Evolutionary conservation across 2,113 vertebrate genomes (phyloP).

Genomic region (Sinocyclocheilus grahami): DNA sequence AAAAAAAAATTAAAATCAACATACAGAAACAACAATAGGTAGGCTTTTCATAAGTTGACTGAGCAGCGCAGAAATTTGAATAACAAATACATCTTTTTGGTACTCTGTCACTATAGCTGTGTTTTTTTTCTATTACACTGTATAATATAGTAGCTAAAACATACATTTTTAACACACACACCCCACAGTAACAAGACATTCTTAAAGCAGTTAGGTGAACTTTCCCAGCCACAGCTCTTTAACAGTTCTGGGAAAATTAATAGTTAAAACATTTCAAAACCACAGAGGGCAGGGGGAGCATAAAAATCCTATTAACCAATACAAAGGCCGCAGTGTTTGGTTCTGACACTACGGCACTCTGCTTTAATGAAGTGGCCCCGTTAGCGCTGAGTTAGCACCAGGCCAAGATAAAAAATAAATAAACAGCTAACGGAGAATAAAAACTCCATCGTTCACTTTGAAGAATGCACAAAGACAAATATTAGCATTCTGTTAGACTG

Average conservation of each 20-base stretch:
- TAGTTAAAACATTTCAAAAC: constrained; percentile 66
- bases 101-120: not conserved
- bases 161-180: not conserved
- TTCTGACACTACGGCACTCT: constrained; percentile 57
- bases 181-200: constrained; percentile 49
- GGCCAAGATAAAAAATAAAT: constrained; percentile 42
- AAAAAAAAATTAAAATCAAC: not conserved
- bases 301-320: constrained; percentile 75
- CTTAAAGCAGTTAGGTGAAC: constrained; percentile 53
- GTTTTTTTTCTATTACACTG: not conserved
- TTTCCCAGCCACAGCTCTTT: constrained; percentile 59
- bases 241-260: constrained; percentile 66
- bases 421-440: constrained; percentile 35
- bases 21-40: not conserved
- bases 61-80: not conserved
- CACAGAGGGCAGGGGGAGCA: constrained; percentile 61
- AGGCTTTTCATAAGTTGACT: not conserved
- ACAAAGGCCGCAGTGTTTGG: constrained; percentile 73
- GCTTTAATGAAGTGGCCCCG: constrained; percentile 57
- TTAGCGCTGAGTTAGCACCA: constrained; percentile 57
- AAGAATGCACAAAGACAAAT: constrained; percentile 52
- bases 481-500: constrained; percentile 41
- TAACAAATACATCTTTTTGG: not conserved
- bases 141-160: not conserved
- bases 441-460: constrained; percentile 20